These are phyloP conservation scores for Gerris buenoi DNA, from an alignment of 1,140 invertebrate species.

Conservation along the genomic window DNA sequence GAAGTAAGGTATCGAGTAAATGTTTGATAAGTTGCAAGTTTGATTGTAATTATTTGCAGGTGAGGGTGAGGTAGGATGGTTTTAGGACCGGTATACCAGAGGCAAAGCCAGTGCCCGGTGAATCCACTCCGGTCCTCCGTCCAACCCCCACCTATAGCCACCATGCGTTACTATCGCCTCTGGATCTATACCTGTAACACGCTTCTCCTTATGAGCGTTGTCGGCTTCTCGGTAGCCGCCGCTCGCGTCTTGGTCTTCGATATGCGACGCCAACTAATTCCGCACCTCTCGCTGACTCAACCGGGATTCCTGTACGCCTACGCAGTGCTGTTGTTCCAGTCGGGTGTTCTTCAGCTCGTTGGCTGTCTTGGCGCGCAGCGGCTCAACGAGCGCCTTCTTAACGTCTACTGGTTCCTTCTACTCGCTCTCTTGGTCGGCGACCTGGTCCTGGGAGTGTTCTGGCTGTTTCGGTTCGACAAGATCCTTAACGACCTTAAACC, in stretches of 20 bases:
- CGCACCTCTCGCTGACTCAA: constrained; percentile 55
- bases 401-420: constrained; percentile 70
- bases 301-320: constrained; percentile 66
- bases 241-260: constrained; percentile 45
- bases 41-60: background rate
- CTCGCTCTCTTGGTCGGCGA: constrained; percentile 66
- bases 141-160: constrained; percentile 13
- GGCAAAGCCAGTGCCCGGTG: constrained; percentile 12
- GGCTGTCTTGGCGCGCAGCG: constrained; percentile 65
- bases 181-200: constrained; percentile 87
- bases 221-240: constrained; percentile 63
- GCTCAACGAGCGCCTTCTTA: constrained; percentile 61
- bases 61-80: constrained; percentile 9
- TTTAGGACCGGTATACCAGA: constrained; percentile 12
- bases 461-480: constrained; percentile 65
- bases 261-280: constrained; percentile 49
- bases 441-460: constrained; percentile 67
- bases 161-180: constrained; percentile 62
- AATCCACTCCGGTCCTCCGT: constrained; percentile 10
- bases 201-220: constrained; percentile 60
- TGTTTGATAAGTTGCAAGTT: background rate
- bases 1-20: background rate
- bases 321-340: constrained; percentile 54
- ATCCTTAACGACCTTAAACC: constrained; percentile 54
- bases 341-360: constrained; percentile 36